Evolutionary conservation across 2,888 invertebrate genomes (phyloP).

Genomic region (Sphecodes monilicornis): DNA sequence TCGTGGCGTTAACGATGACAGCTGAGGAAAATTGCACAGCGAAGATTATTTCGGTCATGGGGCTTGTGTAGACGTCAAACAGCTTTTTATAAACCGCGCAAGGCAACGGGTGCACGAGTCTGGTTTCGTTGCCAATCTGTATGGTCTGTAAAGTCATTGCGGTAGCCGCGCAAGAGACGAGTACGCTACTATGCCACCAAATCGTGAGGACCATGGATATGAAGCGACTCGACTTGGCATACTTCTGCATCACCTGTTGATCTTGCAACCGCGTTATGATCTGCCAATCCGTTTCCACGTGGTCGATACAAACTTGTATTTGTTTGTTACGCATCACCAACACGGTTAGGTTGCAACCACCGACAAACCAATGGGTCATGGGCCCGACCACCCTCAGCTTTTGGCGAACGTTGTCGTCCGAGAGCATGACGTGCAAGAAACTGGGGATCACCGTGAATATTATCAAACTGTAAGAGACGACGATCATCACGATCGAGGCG

Average conservation of each 20-base stretch:
- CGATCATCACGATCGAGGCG: conserved; percentile 11
- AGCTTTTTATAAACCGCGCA: conserved; percentile 57
- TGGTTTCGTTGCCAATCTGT: conserved; percentile 58
- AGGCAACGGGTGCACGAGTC: conserved; percentile 35
- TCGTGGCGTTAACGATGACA: conserved; percentile 56
- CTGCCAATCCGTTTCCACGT: conserved; percentile 72
- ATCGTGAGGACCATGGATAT: conserved; percentile 49
- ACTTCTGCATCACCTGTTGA: conserved; percentile 66
- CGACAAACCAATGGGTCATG: conserved; percentile 67
- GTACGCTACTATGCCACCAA: conserved; percentile 54
- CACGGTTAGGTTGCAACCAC: conserved; percentile 68
- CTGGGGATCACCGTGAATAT: conserved; percentile 65
- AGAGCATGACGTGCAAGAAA: conserved; percentile 60
- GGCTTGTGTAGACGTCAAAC: conserved; percentile 56
- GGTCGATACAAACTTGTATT: conserved; percentile 67
- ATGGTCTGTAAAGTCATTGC: conserved; percentile 1
- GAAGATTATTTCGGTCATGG: conserved; percentile 64
- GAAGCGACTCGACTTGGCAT: conserved; percentile 67
- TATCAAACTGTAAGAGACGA: conserved; percentile 53
- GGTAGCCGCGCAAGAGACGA: conserved; percentile 40
- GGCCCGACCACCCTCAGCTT: conserved; percentile 70
- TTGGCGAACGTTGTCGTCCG: conserved; percentile 32
- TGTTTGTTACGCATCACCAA: conserved; percentile 61
- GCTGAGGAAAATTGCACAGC: conserved; percentile 54
- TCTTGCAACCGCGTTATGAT: conserved; percentile 44